phyloP scores from a whole-genome alignment of 37 sponge, comb jelly and placozoan genomes.

The Crambe crambe region DNA sequence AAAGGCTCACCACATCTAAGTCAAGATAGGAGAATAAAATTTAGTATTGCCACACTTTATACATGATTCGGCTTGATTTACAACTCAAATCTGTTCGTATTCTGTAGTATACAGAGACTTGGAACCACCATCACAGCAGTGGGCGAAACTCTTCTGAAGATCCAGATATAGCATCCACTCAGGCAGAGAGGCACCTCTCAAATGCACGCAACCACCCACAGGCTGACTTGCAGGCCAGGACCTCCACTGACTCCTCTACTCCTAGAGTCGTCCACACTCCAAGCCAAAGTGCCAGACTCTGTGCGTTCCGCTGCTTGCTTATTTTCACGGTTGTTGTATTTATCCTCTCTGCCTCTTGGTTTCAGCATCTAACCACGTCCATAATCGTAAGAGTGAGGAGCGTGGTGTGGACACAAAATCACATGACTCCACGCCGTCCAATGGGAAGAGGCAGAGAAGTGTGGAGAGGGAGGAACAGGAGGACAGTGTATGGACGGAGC shows the following conservation, averaged over 20 bases:
- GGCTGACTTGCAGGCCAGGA: conserved; percentile 42
- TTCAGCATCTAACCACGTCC: conserved; percentile 2
- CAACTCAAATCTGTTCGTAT: too few species aligned
- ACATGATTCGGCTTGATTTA: too few species aligned
- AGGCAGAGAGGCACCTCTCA: conserved; percentile 32
- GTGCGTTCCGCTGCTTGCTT: background rate
- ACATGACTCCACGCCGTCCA: background rate
- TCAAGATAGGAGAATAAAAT: too few species aligned
- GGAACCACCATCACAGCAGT: background rate
- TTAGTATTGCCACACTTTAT: too few species aligned
- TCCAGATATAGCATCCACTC: conserved; percentile 47
- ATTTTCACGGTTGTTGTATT: background rate
- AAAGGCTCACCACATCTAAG: too few species aligned
- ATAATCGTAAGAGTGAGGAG: conserved; percentile 11
- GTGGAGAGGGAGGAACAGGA: conserved; percentile 25
- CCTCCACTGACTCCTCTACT: background rate
- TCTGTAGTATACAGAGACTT: background rate
- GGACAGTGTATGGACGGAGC: conserved; percentile 72
- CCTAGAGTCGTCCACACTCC: background rate
- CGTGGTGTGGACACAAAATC: background rate
- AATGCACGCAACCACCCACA: conserved; percentile 67
- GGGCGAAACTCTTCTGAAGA: conserved; percentile 62
- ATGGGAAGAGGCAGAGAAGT: conserved; percentile 24
- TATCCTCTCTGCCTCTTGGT: background rate
- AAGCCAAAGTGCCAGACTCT: background rate